These are phyloP conservation scores for Sycophaga agraensis DNA, from an alignment of 1,140 invertebrate genomes.

Conservation along the genomic window DNA sequence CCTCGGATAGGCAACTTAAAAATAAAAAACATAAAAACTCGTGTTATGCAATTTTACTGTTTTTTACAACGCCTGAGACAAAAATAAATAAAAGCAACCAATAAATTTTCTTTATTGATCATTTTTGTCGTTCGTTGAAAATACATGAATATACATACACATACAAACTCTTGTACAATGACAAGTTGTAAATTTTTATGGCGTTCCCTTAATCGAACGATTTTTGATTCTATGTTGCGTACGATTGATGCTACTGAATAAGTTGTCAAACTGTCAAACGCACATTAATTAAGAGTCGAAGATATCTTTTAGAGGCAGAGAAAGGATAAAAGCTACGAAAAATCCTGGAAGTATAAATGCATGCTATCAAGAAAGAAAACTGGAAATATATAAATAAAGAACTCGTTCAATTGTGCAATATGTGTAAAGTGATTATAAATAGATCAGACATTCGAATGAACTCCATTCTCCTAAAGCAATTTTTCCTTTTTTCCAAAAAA, in stretches of 20 bases:
- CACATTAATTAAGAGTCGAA: constrained; percentile 15
- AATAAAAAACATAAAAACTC: constrained; percentile 16
- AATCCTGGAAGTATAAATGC: constrained; percentile 6
- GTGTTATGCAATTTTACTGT: constrained; percentile 22
- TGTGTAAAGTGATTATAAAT: constrained; percentile 25
- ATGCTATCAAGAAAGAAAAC: constrained; percentile 11
- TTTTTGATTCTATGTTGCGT: constrained; percentile 22
- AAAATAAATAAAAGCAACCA: constrained; percentile 13
- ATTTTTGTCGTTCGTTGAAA: constrained; percentile 6
- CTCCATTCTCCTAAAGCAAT: neutral
- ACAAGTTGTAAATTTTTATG: constrained; percentile 5
- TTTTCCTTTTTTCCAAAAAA: constrained; percentile 14
- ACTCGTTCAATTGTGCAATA: constrained; percentile 24
- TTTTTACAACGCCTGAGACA: constrained; percentile 16
- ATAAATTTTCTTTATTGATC: constrained; percentile 20
- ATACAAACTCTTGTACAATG: constrained; percentile 11
- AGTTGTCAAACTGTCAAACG: constrained; percentile 20
- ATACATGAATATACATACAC: neutral
- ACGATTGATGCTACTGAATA: constrained; percentile 19
- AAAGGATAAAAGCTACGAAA: neutral
- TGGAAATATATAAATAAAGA: constrained; percentile 20
- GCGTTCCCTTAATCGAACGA: constrained; percentile 28
- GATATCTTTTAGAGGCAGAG: neutral
- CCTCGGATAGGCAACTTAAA: constrained; percentile 5
- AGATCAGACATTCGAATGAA: constrained; percentile 12